Evolutionary conservation across 2,797 vertebrate genomes (phyloP).

Genomic region (Poliocrania exsul): DNA sequence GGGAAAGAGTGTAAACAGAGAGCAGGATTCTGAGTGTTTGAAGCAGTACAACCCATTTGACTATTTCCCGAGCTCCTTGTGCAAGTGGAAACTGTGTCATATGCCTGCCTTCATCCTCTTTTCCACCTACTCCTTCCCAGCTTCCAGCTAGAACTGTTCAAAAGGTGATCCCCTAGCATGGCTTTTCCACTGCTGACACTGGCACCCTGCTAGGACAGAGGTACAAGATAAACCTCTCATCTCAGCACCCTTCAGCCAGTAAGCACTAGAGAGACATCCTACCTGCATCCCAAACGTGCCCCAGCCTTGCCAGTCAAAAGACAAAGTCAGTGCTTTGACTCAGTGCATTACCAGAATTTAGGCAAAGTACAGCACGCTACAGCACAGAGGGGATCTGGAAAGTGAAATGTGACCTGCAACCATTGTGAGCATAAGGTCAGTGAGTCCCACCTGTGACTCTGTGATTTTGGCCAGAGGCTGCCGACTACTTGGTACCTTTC

Average conservation of each 20-base stretch:
- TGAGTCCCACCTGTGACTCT: not conserved
- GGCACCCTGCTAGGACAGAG: not conserved
- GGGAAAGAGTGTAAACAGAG: not conserved
- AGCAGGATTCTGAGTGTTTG: not conserved
- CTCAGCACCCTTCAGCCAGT: not conserved
- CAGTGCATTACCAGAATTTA: not conserved
- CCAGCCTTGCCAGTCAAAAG: not conserved
- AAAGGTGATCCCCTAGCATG: not conserved
- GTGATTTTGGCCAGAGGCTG: not conserved
- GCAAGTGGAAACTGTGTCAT: not conserved
- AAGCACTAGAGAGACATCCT: not conserved
- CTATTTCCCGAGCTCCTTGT: not conserved
- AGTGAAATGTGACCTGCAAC: accelerated
- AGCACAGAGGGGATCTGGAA: not conserved
- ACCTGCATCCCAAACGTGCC: not conserved
- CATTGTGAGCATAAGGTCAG: accelerated
- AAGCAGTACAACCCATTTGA: not conserved
- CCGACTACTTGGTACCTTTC: not conserved
- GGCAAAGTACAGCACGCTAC: not conserved
- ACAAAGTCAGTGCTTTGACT: not conserved
- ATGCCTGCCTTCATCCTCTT: not conserved
- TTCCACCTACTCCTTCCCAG: not conserved
- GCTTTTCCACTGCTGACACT: not conserved
- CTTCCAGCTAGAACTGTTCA: accelerated
- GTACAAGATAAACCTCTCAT: not conserved